Percentiles rank a stretch among this genome's conserved stretches.
Evolutionary conservation across 2,888 invertebrate genomes (phyloP).

Genomic region (Cataglyphis albicans): DNA sequence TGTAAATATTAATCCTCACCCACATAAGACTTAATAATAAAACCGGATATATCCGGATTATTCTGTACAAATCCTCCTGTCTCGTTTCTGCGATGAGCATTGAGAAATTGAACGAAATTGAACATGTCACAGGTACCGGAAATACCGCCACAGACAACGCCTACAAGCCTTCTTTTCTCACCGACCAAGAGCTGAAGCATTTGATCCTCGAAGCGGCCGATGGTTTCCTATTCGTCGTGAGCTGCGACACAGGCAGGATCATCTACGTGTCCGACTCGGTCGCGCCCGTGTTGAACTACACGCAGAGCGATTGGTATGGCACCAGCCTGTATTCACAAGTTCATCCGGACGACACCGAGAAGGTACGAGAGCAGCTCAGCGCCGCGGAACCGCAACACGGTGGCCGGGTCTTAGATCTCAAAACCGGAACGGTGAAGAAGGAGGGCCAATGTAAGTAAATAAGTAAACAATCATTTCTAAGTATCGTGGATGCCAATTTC

Average conservation of each 20-base stretch:
- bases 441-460: conserved; percentile 96
- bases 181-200: conserved; percentile 99
- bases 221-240: conserved; percentile 98
- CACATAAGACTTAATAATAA: background rate
- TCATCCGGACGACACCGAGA: conserved; percentile 99
- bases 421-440: conserved; percentile 99
- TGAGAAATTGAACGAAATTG: background rate
- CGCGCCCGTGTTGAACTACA: conserved; percentile 98
- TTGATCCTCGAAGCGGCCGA: conserved; percentile 99
- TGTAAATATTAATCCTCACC: background rate
- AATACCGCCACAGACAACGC: conserved; percentile 98
- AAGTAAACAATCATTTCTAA: conserved; percentile 74
- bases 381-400: conserved; percentile 98
- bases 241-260: conserved; percentile 98
- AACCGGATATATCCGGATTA: background rate
- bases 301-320: conserved; percentile 99
- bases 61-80: background rate
- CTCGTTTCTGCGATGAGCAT: background rate
- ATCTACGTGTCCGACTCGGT: conserved; percentile 99
- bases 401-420: conserved; percentile 97
- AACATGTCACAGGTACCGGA: conserved; percentile 91
- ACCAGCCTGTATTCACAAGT: conserved; percentile 98
- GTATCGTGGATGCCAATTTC: conserved; percentile 80
- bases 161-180: conserved; percentile 99
- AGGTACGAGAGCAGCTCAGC: conserved; percentile 98